Percentiles rank a stretch among this genome's conserved stretches.
Conservation (phyloP, 37 sponge, comb jelly and placozoan species). For the Axinella damicornis region DNA sequence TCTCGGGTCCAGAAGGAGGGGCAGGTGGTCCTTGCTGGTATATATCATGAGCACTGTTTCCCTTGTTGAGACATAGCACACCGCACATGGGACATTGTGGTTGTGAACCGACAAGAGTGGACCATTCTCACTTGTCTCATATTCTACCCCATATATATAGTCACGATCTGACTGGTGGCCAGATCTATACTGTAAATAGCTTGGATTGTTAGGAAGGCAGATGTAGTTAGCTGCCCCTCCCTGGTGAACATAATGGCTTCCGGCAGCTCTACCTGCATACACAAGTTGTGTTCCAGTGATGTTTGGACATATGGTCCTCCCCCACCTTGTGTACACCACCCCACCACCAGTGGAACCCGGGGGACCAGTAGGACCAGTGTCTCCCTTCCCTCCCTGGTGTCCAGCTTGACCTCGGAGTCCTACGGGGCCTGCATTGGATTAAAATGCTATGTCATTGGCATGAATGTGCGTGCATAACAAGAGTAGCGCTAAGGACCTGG, state of each 20-base stretch:
- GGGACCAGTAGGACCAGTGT: no score
- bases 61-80: constrained; percentile 29
- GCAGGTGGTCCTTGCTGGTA: constrained; percentile 51
- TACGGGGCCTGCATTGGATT: no score
- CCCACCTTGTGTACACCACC: constrained; percentile 34
- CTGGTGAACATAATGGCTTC: background rate
- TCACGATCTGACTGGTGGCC: background rate
- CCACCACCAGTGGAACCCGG: background rate
- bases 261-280: constrained; percentile 43
- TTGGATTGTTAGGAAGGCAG: constrained; percentile 22
- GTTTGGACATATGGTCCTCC: constrained; percentile 29
- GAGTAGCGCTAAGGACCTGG: no score
- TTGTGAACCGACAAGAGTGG: constrained; percentile 11
- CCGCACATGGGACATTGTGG: constrained; percentile 59
- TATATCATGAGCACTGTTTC: constrained; percentile 29
- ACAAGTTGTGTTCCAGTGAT: constrained; percentile 41
- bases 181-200: background rate
- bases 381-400: no score
- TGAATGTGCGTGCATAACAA: no score
- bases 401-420: no score
- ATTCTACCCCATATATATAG: constrained; percentile 50
- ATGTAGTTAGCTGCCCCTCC: constrained; percentile 37
- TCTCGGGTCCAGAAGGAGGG: constrained; percentile 50
- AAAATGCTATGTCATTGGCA: no score
- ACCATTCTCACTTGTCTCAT: background rate